A percentile compares a stretch with the other conserved stretches of the same genome.
Evolutionary conservation across 2,888 invertebrate genomes (phyloP).

Genomic region (Baronia brevicornis): DNA sequence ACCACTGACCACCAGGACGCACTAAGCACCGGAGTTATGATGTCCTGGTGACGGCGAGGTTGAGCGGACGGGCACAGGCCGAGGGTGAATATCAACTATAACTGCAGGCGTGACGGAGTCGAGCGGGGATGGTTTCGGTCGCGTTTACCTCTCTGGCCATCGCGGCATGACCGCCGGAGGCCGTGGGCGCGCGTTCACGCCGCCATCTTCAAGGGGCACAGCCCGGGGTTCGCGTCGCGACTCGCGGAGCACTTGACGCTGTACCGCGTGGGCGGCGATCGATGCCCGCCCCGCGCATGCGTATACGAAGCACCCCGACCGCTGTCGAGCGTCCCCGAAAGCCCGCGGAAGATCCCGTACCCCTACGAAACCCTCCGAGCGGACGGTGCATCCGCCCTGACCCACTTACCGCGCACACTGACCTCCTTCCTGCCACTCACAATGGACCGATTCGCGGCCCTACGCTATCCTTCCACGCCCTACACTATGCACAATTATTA

Average conservation of each 20-base stretch:
- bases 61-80: slow-evolving; percentile 21
- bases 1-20: slow-evolving; percentile 10
- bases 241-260: slow-evolving; percentile 58
- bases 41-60: slow-evolving; percentile 17
- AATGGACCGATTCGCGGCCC: slow-evolving; percentile 29
- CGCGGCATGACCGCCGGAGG: slow-evolving; percentile 80
- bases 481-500: slow-evolving; percentile 21
- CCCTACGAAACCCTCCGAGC: slow-evolving; percentile 34
- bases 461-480: slow-evolving; percentile 22
- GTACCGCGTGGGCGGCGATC: slow-evolving; percentile 45
- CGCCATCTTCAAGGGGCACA: slow-evolving; percentile 67
- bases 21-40: slow-evolving; percentile 16
- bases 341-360: slow-evolving; percentile 29
- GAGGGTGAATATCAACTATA: slow-evolving; percentile 34
- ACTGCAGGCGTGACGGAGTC: slow-evolving; percentile 47
- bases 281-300: slow-evolving; percentile 56
- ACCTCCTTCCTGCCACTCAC: slow-evolving; percentile 31
- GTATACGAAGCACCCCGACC: slow-evolving; percentile 41
- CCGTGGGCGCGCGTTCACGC: slow-evolving; percentile 75
- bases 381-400: slow-evolving; percentile 51
- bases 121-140: slow-evolving; percentile 47
- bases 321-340: slow-evolving; percentile 44
- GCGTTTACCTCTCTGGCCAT: slow-evolving; percentile 81
- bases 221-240: slow-evolving; percentile 65
- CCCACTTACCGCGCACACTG: slow-evolving; percentile 62